These are phyloP conservation scores for Apamea crenata DNA, from an alignment of 2,888 invertebrate genomes.

Conservation along the genomic window DNA sequence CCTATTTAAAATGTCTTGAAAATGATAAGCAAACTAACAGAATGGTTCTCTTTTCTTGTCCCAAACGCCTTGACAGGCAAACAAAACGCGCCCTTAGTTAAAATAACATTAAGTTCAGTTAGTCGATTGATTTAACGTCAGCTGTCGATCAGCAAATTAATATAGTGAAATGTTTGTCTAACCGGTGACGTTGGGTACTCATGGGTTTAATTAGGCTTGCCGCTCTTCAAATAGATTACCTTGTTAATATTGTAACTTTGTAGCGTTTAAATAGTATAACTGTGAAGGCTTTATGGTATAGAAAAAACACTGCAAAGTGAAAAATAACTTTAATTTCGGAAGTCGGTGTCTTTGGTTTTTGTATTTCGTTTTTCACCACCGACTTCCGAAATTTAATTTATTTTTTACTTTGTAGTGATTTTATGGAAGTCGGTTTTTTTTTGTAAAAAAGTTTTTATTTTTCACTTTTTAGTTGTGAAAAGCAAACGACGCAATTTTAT, in stretches of 20 bases:
- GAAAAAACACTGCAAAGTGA: no score
- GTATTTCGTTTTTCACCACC: no score
- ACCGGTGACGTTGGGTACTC: conserved; percentile 7
- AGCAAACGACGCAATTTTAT: no score
- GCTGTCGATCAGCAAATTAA: conserved; percentile 28
- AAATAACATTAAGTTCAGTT: conserved; percentile 29
- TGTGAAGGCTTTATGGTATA: not conserved
- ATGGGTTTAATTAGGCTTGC: conserved; percentile 24
- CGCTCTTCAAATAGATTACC: conserved; percentile 30
- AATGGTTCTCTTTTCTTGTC: not conserved
- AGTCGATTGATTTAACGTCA: conserved; percentile 27
- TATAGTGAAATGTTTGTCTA: conserved; percentile 33
- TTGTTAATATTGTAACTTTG: conserved; percentile 4
- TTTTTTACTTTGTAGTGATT: no score
- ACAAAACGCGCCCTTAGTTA: conserved; percentile 15
- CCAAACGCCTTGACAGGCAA: not conserved
- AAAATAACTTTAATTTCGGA: no score
- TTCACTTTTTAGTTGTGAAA: no score
- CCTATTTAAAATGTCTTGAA: not conserved
- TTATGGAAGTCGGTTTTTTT: no score
- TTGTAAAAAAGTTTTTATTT: no score
- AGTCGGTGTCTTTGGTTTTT: no score
- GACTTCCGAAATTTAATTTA: no score
- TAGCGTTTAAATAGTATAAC: not conserved
- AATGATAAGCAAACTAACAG: not conserved